A percentile compares a stretch with the other conserved stretches of the same genome.
Conservation (phyloP, 2,113 vertebrate species). For the Calypte anna region DNA sequence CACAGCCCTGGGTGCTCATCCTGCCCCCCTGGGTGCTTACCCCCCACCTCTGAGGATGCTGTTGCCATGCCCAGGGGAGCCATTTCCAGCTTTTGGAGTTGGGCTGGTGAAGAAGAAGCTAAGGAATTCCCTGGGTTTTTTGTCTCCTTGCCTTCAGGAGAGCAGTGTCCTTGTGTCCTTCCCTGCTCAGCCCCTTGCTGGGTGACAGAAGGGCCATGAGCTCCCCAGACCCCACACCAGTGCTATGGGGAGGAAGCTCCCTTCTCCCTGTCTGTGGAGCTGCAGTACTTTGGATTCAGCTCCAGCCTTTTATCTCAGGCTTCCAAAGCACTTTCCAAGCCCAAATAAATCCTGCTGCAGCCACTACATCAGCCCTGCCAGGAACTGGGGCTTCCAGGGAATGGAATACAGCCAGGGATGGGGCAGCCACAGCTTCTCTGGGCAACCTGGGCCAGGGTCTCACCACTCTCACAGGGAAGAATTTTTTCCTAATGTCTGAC, state of each 20-base stretch:
- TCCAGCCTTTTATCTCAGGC: neutral
- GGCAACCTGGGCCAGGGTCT: too few species aligned
- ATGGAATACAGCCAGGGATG: too few species aligned
- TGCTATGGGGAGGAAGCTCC: too few species aligned
- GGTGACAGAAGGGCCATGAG: too few species aligned
- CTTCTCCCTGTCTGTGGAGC: neutral
- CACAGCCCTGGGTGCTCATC: neutral
- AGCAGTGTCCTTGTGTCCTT: neutral
- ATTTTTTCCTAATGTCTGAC: too few species aligned
- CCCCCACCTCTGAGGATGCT: neutral
- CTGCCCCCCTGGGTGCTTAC: neutral
- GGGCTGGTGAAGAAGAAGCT: neutral
- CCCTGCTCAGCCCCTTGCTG: neutral
- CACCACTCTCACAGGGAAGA: too few species aligned
- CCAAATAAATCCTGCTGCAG: conserved; percentile 15
- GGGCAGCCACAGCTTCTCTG: too few species aligned
- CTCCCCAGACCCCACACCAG: too few species aligned
- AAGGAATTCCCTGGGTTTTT: neutral
- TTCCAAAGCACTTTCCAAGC: conserved; percentile 2
- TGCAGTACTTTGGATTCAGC: neutral
- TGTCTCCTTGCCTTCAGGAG: neutral
- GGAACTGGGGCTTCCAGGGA: too few species aligned
- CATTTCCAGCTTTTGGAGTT: neutral
- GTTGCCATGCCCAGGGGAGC: neutral
- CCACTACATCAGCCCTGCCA: neutral